phyloP scores from a whole-genome alignment of 2,113 vertebrate species.

The Craseonycteris thonglongyai region DNA sequence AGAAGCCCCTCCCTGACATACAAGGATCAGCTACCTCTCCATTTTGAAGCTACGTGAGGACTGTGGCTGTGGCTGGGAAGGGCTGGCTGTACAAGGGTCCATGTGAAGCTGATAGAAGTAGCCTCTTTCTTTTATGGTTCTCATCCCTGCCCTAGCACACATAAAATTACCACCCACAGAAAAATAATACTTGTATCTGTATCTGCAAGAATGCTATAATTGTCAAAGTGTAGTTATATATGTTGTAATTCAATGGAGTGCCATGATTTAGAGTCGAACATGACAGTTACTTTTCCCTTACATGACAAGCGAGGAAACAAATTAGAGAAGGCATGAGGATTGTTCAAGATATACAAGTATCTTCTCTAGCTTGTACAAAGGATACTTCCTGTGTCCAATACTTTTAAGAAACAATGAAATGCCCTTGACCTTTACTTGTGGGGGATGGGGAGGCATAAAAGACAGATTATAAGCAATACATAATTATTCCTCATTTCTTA shows the following conservation, averaged over 20 bases:
- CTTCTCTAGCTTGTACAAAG: neutral
- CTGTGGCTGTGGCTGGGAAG: neutral
- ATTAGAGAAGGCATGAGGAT: neutral
- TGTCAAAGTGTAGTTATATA: neutral
- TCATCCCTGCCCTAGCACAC: neutral
- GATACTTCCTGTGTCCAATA: neutral
- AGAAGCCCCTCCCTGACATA: neutral
- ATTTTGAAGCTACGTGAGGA: neutral
- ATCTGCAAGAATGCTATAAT: neutral
- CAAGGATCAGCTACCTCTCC: neutral
- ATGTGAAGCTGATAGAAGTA: neutral
- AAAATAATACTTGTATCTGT: neutral
- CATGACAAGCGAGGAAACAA: neutral
- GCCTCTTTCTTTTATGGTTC: neutral
- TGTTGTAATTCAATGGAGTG: neutral
- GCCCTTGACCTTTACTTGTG: neutral
- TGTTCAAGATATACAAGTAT: neutral
- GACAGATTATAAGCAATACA: neutral
- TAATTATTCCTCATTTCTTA: neutral
- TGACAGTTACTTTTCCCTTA: neutral
- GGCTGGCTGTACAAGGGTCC: fast-evolving
- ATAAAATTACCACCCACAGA: neutral
- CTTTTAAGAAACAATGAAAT: neutral
- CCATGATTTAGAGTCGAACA: neutral
- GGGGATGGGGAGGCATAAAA: neutral